Evolutionary conservation across 2,888 invertebrate genomes (phyloP).

Genomic region (Trachelus tabidus): DNA sequence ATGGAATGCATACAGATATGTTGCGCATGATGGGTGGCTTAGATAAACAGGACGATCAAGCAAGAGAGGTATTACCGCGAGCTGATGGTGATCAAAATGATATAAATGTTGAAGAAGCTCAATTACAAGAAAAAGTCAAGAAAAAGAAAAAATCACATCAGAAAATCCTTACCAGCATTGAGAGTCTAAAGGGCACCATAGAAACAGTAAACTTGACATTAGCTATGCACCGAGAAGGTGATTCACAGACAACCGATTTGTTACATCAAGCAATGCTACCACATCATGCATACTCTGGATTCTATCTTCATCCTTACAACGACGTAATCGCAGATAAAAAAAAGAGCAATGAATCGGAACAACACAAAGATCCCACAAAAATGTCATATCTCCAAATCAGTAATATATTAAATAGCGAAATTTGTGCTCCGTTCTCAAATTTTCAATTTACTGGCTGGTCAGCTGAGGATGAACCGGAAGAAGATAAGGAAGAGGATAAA

Average conservation of each 20-base stretch:
- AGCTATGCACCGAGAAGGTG: slow-evolving; percentile 39
- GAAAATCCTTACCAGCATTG: slow-evolving; percentile 34
- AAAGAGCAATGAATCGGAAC: background rate
- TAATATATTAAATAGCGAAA: slow-evolving; percentile 61
- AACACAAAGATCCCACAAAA: slow-evolving; percentile 9
- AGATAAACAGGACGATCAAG: slow-evolving; percentile 58
- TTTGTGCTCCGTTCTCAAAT: slow-evolving; percentile 73
- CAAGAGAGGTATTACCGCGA: background rate
- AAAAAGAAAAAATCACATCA: slow-evolving; percentile 36
- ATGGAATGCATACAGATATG: slow-evolving; percentile 84
- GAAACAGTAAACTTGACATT: slow-evolving; percentile 35
- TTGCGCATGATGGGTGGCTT: slow-evolving; percentile 81
- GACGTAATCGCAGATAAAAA: slow-evolving; percentile 46
- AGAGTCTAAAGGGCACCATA: slow-evolving; percentile 35
- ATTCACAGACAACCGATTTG: slow-evolving; percentile 50
- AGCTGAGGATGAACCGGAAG: slow-evolving; percentile 64
- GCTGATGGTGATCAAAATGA: slow-evolving; percentile 2
- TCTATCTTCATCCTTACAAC: slow-evolving; percentile 39
- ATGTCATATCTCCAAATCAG: slow-evolving; percentile 52
- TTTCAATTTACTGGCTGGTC: slow-evolving; percentile 75
- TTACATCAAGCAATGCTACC: slow-evolving; percentile 47
- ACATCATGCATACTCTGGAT: slow-evolving; percentile 35
- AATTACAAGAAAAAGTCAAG: slow-evolving; percentile 22
- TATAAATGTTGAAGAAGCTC: slow-evolving; percentile 26
- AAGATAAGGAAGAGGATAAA: slow-evolving; percentile 4